These are phyloP conservation scores for Muricea muricata DNA, from an alignment of 92 coral and sea anemone species.

Conservation along the genomic window DNA sequence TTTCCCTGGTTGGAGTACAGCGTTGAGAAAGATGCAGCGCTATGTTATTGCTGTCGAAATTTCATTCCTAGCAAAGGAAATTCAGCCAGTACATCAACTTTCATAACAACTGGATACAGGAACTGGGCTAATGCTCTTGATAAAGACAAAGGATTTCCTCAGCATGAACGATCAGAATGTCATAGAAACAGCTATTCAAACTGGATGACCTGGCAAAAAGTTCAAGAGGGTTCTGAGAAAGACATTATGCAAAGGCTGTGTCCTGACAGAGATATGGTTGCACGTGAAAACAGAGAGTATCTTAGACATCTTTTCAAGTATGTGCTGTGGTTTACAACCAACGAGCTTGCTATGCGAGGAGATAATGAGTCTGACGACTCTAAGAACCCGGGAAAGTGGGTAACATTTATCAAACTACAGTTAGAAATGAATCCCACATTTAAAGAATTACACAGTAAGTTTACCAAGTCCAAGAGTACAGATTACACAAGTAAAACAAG, in stretches of 20 bases:
- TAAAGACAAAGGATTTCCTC: constrained; percentile 1
- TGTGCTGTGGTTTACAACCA: constrained; percentile 37
- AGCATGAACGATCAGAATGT: constrained; percentile 31
- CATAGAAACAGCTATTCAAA: constrained; percentile 34
- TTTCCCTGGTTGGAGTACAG: constrained; percentile 36
- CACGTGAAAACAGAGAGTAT: constrained; percentile 24
- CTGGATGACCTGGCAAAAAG: constrained; percentile 34
- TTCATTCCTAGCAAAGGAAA: constrained; percentile 12
- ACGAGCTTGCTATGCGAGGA: constrained; percentile 13
- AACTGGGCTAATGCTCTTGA: constrained; percentile 37
- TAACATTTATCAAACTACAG: constrained; percentile 19
- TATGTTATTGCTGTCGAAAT: constrained; percentile 9
- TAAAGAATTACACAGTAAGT: constrained; percentile 11
- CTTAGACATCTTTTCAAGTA: constrained; percentile 24
- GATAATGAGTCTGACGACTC: constrained; percentile 5
- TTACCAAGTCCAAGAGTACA: constrained; percentile 33
- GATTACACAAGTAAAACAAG: constrained; percentile 38
- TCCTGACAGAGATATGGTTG: constrained; percentile 26
- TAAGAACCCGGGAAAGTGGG: constrained; percentile 36
- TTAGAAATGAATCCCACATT: constrained; percentile 1
- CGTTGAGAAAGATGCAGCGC: constrained; percentile 33
- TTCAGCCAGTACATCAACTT: constrained; percentile 17
- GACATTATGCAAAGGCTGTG: constrained; percentile 18
- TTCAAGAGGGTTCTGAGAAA: constrained; percentile 35
- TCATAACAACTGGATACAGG: constrained; percentile 34